These are phyloP conservation scores for Acrobeloides nanus DNA, from an alignment of 2,888 invertebrate species.

Conservation along the genomic window DNA sequence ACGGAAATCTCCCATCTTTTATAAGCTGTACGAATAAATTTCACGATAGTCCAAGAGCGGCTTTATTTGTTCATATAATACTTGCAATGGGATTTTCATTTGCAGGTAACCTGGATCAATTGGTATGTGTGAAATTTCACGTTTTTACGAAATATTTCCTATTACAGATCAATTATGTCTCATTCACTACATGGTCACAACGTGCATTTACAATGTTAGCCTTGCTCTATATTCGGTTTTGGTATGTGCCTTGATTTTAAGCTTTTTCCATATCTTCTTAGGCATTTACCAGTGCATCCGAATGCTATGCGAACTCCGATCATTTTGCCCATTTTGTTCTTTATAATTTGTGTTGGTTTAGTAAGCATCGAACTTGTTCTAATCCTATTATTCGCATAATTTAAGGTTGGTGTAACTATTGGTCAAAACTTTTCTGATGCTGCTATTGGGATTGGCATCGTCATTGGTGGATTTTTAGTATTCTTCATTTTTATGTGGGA, in stretches of 20 bases:
- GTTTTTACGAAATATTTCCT: too few relatives aligned
- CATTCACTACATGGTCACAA: slow-evolving; percentile 49
- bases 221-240: slow-evolving; percentile 41
- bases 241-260: too few relatives aligned
- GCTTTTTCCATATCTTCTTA: too few relatives aligned
- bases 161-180: slow-evolving; percentile 48
- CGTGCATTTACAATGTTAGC: slow-evolving; percentile 46
- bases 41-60: slow-evolving; percentile 42
- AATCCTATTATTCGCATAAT: too few relatives aligned
- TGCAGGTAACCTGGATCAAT: slow-evolving; percentile 34
- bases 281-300: slow-evolving; percentile 21
- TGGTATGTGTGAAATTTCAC: too few relatives aligned
- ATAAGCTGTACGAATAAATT: slow-evolving; percentile 36
- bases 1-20: slow-evolving; percentile 44
- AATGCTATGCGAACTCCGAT: slow-evolving; percentile 37
- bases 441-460: slow-evolving; percentile 16
- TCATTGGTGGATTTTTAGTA: slow-evolving; percentile 30
- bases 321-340: slow-evolving; percentile 41
- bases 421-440: slow-evolving; percentile 14
- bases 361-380: slow-evolving; percentile 12
- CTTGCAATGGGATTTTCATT: slow-evolving; percentile 33
- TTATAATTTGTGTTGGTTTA: slow-evolving; percentile 25
- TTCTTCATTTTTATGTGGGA: slow-evolving; percentile 37
- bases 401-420: too few relatives aligned
- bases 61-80: slow-evolving; percentile 42